phyloP scores from a whole-genome alignment of 2,113 vertebrate species.

The Drymodes brunneopygia region DNA sequence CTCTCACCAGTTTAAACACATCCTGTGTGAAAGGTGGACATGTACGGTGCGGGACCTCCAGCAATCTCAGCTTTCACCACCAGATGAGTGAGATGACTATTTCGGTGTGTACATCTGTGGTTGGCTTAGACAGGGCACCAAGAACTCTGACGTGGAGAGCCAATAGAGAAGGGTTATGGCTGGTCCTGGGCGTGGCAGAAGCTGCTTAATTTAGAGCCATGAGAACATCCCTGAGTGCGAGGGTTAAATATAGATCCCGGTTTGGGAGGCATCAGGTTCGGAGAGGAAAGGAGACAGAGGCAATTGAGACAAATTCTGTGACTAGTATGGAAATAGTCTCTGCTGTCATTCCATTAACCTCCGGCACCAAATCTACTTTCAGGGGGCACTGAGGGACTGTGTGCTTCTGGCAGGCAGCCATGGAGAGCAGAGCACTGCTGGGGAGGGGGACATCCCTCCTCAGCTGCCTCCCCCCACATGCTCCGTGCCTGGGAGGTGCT shows the following conservation, averaged over 20 bases:
- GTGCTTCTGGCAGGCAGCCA: not conserved
- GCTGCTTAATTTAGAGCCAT: conserved; percentile 10
- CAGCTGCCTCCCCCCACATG: fast-evolving
- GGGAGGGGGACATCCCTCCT: fast-evolving
- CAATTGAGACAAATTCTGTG: not conserved
- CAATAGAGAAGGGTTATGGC: not conserved
- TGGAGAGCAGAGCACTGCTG: not conserved
- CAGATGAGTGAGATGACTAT: not conserved
- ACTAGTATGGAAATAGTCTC: not conserved
- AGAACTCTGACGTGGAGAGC: not conserved
- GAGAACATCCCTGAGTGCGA: not conserved
- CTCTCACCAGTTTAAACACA: not conserved
- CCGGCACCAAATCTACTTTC: not conserved
- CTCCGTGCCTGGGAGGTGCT: not conserved
- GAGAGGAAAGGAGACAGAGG: not conserved
- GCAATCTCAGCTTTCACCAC: not conserved
- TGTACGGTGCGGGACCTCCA: not conserved
- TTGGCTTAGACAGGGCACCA: not conserved
- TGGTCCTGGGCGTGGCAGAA: not conserved
- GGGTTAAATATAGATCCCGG: not conserved
- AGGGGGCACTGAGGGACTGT: not conserved
- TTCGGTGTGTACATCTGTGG: not conserved
- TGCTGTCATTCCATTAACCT: not conserved
- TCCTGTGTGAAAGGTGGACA: not conserved
- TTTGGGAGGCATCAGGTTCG: not conserved